Evolutionary conservation across 1,140 invertebrate species (phyloP), one percentile per base, ranked within the genome.

Genomic region (Pogonognathellus flavescens): DNA sequence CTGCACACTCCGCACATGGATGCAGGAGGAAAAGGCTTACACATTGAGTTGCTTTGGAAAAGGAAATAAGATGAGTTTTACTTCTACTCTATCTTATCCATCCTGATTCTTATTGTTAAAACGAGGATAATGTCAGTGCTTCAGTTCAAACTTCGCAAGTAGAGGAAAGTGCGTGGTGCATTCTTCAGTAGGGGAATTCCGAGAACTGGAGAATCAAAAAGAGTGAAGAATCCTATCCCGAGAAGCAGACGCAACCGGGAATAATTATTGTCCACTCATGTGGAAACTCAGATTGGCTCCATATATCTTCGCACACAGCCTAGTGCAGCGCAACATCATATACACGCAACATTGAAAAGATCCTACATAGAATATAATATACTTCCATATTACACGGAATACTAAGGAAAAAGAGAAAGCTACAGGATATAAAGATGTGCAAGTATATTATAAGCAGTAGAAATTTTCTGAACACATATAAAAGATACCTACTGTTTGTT

Each of bases 221-320:
- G 80, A 57, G 80, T 53, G 31, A 82, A 82, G 81, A 82, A 82
- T 82, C 81, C 20, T 82, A 82, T 82, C 81, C 81, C 18, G 53
- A 82, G 49, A 10, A 50, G n/a, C 81, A 82, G 81, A 82, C 80
- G 53, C 81, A 82, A 82, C 81, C 55, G 59, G 81, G 81, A 86
- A 88, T 83, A 86, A 84, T 85, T 87, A 86, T 84, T 87, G 84
- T 70, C 83, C 55, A 82, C 20, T 83, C 76, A 84, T 84, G 85
- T 80, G 52, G 81, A 88, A 88, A 88, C 20, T 70, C 85, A 86
- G 84, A 86, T 86, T 86, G 53, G 62, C 22, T 60, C 66, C 66
- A 70, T 70, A 52, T 52, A 72, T 84, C 83, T 66, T 84, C 49
- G 20, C 41, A 76, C 22, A 25, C 22, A 70, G 66, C 49, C 11